Evolutionary conservation across 2,888 invertebrate genomes (phyloP).

Genomic region (Cabera pusaria): DNA sequence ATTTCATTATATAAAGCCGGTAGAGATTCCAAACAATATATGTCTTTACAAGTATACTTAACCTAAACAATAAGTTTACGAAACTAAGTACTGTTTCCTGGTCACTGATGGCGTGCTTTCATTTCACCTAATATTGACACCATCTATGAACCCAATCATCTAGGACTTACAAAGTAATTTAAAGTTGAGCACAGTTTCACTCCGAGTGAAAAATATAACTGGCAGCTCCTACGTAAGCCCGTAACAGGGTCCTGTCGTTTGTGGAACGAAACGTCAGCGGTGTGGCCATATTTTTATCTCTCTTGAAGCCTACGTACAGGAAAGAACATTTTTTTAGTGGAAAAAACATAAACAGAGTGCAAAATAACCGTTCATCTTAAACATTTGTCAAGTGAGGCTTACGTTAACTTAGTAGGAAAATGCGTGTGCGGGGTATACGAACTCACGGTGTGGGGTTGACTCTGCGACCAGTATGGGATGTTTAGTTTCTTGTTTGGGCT

Average conservation of each 20-base stretch:
- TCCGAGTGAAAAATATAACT: constrained; percentile 7
- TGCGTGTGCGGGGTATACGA: too few relatives aligned
- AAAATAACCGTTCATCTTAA: constrained; percentile 80
- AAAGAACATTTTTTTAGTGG: constrained; percentile 52
- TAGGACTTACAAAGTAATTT: constrained; percentile 15
- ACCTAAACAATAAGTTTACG: too few relatives aligned
- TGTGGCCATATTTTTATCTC: constrained; percentile 52
- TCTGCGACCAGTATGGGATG: constrained; percentile 6
- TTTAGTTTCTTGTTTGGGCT: too few relatives aligned
- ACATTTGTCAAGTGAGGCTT: constrained; percentile 80
- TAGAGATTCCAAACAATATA: too few relatives aligned
- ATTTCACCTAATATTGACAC: background rate
- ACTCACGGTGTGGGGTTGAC: constrained; percentile 33
- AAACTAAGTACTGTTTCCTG: too few relatives aligned
- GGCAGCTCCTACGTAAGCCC: constrained; percentile 18
- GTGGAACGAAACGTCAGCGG: constrained; percentile 41
- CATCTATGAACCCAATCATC: constrained; percentile 10
- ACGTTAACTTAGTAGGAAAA: constrained; percentile 72
- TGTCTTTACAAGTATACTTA: too few relatives aligned
- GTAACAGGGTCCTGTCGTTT: constrained; percentile 49
- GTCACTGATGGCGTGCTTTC: too few relatives aligned
- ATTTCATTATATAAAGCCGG: too few relatives aligned
- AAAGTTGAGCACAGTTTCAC: constrained; percentile 16
- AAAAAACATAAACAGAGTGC: constrained; percentile 71
- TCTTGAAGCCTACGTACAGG: constrained; percentile 47